Conservation (phyloP, 1,140 invertebrate genomes). For the Chrysoperla carnea region DNA sequence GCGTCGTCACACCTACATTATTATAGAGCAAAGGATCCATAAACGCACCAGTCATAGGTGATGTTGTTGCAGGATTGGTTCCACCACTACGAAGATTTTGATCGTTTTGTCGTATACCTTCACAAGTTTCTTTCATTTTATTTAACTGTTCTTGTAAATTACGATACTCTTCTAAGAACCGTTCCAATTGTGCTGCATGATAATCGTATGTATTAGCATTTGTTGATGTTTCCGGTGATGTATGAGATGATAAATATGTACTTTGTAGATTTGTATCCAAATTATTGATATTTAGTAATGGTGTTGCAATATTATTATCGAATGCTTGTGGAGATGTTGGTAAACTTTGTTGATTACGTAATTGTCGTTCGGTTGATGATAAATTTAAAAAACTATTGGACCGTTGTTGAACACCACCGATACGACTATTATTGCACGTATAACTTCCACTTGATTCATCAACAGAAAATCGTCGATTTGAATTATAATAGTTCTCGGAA, state of each 20-base stretch:
- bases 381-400: conserved; percentile 36
- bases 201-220: conserved; percentile 44
- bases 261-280: conserved; percentile 17
- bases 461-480: conserved; percentile 10
- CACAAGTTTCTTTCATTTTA: conserved; percentile 58
- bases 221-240: conserved; percentile 22
- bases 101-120: conserved; percentile 33
- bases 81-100: not conserved
- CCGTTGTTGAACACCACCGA: conserved; percentile 13
- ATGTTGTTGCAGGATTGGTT: conserved; percentile 1
- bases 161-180: conserved; percentile 57
- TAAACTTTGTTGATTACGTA: conserved; percentile 21
- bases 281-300: conserved; percentile 29
- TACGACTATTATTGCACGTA: not conserved
- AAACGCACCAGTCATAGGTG: conserved; percentile 5
- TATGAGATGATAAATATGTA: conserved; percentile 7
- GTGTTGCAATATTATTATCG: conserved; percentile 8
- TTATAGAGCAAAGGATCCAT: conserved; percentile 23
- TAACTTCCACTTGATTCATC: conserved; percentile 11
- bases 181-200: conserved; percentile 53
- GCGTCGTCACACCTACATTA: conserved; percentile 1
- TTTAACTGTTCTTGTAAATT: conserved; percentile 53
- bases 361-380: conserved; percentile 17
- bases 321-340: conserved; percentile 20
- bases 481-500: conserved; percentile 8